Conservation (phyloP, 2,888 invertebrate genomes). For the Siphlonurus alternatus region DNA sequence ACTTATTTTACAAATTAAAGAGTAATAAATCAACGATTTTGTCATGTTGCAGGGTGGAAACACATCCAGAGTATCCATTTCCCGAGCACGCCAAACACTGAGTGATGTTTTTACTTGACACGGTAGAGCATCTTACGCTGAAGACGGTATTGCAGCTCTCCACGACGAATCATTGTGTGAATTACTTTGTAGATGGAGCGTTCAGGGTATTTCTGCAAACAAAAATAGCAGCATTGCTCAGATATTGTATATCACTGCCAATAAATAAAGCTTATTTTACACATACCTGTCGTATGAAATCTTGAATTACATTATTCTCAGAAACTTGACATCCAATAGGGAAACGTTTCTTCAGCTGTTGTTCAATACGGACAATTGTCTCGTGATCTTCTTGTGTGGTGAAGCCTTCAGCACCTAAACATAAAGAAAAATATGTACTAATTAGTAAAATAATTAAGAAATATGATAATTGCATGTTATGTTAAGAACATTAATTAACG, state of each 20-base stretch:
- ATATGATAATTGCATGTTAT: too few relatives aligned
- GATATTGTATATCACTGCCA: background rate
- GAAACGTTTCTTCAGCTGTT: conserved; percentile 83
- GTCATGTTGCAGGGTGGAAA: conserved; percentile 32
- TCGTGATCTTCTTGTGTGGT: conserved; percentile 91
- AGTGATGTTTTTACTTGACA: conserved; percentile 43
- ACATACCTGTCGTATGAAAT: conserved; percentile 37
- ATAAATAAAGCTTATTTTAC: background rate
- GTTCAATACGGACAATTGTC: conserved; percentile 73
- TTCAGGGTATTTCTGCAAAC: conserved; percentile 63
- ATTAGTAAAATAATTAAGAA: background rate
- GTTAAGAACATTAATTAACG: too few relatives aligned
- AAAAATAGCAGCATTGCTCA: conserved; percentile 12
- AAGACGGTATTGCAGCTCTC: conserved; percentile 89
- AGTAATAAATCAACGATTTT: too few relatives aligned
- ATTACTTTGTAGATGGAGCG: conserved; percentile 78
- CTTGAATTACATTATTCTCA: conserved; percentile 82
- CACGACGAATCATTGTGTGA: conserved; percentile 83
- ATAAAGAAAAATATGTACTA: conserved; percentile 11
- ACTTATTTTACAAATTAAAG: too few relatives aligned
- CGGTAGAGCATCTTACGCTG: conserved; percentile 95
- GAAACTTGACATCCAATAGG: conserved; percentile 94
- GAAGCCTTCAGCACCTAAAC: conserved; percentile 87
- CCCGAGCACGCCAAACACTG: conserved; percentile 5
- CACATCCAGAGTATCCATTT: conserved; percentile 55